These are phyloP conservation scores for Drosophila setifemur DNA, from an alignment of 1,140 invertebrate genomes.

Conservation along the genomic window DNA sequence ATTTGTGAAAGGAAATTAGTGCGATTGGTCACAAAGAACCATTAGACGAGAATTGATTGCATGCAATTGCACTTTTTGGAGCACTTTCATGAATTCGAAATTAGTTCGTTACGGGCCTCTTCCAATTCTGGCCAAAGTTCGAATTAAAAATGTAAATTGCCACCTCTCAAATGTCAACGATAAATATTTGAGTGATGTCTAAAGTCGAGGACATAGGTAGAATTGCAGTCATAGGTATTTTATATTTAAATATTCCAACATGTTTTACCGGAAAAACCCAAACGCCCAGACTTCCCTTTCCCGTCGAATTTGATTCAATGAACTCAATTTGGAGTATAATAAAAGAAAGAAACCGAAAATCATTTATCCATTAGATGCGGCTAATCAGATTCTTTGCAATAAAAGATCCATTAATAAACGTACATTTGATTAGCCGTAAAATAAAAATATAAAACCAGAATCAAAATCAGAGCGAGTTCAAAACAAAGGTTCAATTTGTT, in stretches of 20 bases:
- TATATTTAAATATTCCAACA: constrained; percentile 4
- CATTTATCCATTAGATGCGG: constrained; percentile 38
- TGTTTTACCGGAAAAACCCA: background rate
- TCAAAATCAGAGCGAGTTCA: background rate
- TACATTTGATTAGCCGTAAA: constrained; percentile 58
- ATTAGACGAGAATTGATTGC: constrained; percentile 3
- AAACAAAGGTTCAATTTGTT: constrained; percentile 35
- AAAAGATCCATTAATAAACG: constrained; percentile 45
- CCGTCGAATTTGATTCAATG: constrained; percentile 15
- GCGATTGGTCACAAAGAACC: background rate
- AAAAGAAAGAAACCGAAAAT: background rate
- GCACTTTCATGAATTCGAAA: constrained; percentile 34
- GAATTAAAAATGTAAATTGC: constrained; percentile 49
- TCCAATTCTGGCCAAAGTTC: background rate
- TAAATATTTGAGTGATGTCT: constrained; percentile 26
- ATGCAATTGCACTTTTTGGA: constrained; percentile 30
- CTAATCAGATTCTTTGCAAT: constrained; percentile 44
- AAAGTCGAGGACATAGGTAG: background rate
- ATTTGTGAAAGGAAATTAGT: constrained; percentile 15
- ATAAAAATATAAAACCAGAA: background rate
- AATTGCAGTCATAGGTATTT: background rate
- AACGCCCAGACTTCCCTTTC: background rate
- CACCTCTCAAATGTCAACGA: constrained; percentile 7
- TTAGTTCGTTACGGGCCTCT: background rate
- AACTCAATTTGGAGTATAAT: background rate